These are phyloP conservation scores for Allacma fusca DNA, from an alignment of 2,888 invertebrate species.

Conservation along the genomic window DNA sequence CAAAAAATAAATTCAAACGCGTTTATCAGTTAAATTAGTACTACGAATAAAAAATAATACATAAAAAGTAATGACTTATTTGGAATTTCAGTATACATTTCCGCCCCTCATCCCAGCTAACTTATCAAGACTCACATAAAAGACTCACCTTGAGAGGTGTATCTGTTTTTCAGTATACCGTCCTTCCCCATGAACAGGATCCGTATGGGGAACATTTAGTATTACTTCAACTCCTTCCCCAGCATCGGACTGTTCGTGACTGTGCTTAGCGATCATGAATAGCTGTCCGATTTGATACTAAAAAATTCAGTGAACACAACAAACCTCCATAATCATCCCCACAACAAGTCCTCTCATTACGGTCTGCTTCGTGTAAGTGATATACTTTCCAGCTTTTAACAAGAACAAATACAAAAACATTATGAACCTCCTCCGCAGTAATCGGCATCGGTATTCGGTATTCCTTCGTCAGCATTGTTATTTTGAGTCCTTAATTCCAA, in stretches of 20 bases:
- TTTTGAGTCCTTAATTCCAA: constrained; percentile 63
- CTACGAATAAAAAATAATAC: no score
- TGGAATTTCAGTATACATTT: no score
- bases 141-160: constrained; percentile 68
- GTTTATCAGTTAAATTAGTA: no score
- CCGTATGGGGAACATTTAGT: constrained; percentile 80
- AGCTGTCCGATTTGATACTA: constrained; percentile 92
- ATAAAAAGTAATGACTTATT: no score
- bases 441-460: constrained; percentile 93
- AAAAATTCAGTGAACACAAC: no score
- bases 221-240: constrained; percentile 93
- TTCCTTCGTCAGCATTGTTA: constrained; percentile 89
- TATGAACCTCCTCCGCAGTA: constrained; percentile 89
- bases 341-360: constrained; percentile 20
- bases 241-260: constrained; percentile 86
- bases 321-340: constrained; percentile 46
- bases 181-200: constrained; percentile 81
- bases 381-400: no score
- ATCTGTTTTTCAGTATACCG: constrained; percentile 91
- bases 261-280: constrained; percentile 94
- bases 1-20: no score
- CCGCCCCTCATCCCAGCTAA: no score
- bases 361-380: no score
- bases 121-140: constrained; percentile 12
- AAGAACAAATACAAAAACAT: no score